phyloP scores from a whole-genome alignment of 2,888 invertebrate species.

The Galerucella pusilla region DNA sequence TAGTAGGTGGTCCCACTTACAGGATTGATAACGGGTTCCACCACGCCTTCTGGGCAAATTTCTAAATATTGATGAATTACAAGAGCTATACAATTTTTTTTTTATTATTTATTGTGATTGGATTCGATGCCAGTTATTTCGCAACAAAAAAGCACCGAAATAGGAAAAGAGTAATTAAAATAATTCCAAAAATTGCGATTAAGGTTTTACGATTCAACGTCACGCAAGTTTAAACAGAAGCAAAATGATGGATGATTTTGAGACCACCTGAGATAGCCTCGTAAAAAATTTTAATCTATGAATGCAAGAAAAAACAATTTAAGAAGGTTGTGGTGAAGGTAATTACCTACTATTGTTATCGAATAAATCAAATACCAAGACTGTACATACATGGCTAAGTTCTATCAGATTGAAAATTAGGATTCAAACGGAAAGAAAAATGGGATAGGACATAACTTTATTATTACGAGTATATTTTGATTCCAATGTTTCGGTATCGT shows the following conservation, averaged over 20 bases:
- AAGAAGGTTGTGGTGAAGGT: neutral
- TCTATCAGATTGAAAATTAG: no score
- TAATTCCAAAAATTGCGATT: slow-evolving; percentile 35
- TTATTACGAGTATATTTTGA: no score
- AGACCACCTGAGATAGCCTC: slow-evolving; percentile 25
- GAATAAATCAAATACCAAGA: no score
- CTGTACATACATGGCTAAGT: no score
- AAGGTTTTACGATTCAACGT: slow-evolving; percentile 24
- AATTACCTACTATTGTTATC: neutral
- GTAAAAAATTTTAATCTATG: slow-evolving; percentile 15
- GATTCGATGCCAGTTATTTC: slow-evolving; percentile 21
- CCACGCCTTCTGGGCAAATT: slow-evolving; percentile 57
- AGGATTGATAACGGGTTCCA: slow-evolving; percentile 55
- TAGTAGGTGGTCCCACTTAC: slow-evolving; percentile 58
- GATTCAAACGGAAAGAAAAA: no score
- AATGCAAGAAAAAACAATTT: neutral
- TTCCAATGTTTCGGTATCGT: no score
- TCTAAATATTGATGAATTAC: slow-evolving; percentile 57
- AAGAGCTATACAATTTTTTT: slow-evolving; percentile 40
- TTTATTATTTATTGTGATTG: slow-evolving; percentile 44
- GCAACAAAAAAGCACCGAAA: slow-evolving; percentile 28
- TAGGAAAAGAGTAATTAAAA: slow-evolving; percentile 31
- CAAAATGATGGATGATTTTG: slow-evolving; percentile 28
- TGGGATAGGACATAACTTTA: no score
- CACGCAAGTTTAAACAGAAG: slow-evolving; percentile 37